Evolutionary conservation across 2,888 invertebrate genomes (phyloP).

Genomic region (Pristionchus arcanus): DNA sequence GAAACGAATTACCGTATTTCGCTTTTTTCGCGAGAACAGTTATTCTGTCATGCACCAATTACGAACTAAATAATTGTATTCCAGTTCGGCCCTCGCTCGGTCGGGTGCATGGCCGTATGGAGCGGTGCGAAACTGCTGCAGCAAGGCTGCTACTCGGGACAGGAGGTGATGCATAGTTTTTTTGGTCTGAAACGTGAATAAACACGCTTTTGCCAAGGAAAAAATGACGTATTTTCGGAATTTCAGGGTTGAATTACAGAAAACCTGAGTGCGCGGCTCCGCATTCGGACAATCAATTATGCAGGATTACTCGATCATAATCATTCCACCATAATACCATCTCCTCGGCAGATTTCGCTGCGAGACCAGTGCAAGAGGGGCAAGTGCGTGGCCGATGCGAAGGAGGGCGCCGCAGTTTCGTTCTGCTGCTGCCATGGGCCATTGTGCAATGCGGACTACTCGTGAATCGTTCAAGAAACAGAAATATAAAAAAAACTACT

Average conservation of each 20-base stretch:
- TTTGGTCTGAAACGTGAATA: no score
- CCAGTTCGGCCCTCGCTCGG: not conserved
- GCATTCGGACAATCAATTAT: no score
- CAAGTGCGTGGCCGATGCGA: not conserved
- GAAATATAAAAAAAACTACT: no score
- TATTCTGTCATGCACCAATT: no score
- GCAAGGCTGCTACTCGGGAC: constrained; percentile 1
- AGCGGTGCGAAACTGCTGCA: not conserved
- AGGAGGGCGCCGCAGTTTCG: not conserved
- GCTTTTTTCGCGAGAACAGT: no score
- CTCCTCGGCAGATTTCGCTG: not conserved
- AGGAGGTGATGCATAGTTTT: not conserved
- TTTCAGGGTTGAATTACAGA: no score
- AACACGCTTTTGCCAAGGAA: no score
- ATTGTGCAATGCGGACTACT: not conserved
- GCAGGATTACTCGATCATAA: no score
- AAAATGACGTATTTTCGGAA: no score
- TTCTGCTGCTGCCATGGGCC: constrained; percentile 44
- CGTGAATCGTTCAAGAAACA: no score
- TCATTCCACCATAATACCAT: not conserved
- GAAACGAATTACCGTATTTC: not conserved
- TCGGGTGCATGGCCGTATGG: constrained; percentile 24
- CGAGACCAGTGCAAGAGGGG: constrained; percentile 16
- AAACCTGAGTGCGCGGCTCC: no score
- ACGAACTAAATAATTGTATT: no score